Evolutionary conservation across 2,888 invertebrate genomes (phyloP).

Genomic region (Himalopsyche kuldschensis): DNA sequence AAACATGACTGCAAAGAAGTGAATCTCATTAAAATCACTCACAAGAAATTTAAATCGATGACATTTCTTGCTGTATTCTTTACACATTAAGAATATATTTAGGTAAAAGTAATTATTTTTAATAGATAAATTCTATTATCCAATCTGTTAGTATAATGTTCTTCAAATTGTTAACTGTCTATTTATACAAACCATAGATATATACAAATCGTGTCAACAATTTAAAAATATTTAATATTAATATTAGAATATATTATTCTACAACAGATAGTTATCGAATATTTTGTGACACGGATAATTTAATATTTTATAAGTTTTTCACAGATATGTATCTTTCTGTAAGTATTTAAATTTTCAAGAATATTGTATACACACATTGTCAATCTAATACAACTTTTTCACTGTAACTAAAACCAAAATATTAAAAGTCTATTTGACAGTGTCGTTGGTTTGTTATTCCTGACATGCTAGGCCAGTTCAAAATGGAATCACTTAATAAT

Average conservation of each 20-base stretch:
- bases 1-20: conserved; percentile 4
- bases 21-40: not conserved
- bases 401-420: no score
- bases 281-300: not conserved
- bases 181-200: not conserved
- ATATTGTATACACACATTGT: no score
- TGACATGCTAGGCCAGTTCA: no score
- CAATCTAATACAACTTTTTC: no score
- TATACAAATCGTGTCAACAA: not conserved
- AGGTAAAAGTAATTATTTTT: not conserved
- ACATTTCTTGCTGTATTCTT: not conserved
- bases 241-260: not conserved
- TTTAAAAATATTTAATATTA: not conserved
- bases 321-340: no score
- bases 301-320: not conserved
- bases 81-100: not conserved
- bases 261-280: not conserved
- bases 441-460: no score
- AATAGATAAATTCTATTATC: not conserved
- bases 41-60: not conserved
- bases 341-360: no score
- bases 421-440: no score
- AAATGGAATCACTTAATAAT: no score
- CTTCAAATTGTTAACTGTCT: not conserved
- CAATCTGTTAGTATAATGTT: not conserved